Conservation (phyloP, 2,113 vertebrate species). For the Chitala chitala region DNA sequence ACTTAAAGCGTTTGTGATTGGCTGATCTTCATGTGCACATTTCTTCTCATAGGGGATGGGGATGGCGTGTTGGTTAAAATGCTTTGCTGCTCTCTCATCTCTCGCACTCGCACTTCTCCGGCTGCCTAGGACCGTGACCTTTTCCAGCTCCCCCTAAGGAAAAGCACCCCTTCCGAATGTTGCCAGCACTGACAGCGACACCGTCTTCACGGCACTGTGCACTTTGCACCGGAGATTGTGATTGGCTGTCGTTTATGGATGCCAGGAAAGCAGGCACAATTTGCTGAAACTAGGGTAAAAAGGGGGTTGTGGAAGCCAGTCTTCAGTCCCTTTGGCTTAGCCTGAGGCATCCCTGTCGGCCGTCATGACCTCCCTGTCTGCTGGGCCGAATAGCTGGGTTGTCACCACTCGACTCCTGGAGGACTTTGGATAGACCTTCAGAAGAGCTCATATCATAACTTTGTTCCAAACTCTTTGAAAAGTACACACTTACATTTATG, state of each 20-base stretch:
- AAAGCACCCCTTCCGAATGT: background rate
- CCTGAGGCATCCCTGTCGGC: background rate
- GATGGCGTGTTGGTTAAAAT: background rate
- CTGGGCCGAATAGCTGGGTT: background rate
- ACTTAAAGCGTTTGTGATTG: too few relatives aligned
- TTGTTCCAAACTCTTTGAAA: background rate
- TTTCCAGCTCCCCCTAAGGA: background rate
- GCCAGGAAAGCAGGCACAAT: background rate
- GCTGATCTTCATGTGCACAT: too few relatives aligned
- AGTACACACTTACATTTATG: too few relatives aligned
- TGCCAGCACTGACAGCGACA: background rate
- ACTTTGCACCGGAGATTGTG: background rate
- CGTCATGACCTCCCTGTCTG: background rate
- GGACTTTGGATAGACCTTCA: background rate
- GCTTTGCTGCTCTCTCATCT: background rate
- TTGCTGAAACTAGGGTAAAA: background rate
- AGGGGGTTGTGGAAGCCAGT: background rate
- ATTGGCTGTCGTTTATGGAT: background rate
- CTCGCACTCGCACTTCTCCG: background rate
- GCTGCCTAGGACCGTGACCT: background rate
- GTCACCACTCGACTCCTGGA: background rate
- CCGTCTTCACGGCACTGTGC: conserved; percentile 5
- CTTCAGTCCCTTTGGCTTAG: background rate
- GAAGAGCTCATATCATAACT: background rate
- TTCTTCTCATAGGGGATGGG: background rate